Percentiles rank a stretch among this genome's conserved stretches.
These are phyloP conservation scores for Hephaestus fuliginosus DNA, from an alignment of 2,797 vertebrate species.

Conservation along the genomic window DNA sequence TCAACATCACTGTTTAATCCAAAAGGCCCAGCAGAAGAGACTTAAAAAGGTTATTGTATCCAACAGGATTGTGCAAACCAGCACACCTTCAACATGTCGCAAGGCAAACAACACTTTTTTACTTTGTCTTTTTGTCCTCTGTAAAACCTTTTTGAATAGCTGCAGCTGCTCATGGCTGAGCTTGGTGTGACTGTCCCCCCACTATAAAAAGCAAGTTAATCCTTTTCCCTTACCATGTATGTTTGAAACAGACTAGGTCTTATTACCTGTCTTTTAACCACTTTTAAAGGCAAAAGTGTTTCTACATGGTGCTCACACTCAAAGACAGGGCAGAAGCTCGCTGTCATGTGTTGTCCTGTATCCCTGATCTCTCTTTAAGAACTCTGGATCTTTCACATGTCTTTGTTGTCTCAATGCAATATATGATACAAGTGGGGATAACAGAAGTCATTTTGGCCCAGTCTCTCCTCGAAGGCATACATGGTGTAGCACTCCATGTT, in stretches of 20 bases:
- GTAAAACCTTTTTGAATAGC: not conserved
- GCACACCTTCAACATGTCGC: not conserved
- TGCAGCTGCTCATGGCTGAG: not conserved
- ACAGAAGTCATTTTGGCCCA: not conserved
- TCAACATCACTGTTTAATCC: conserved; percentile 29
- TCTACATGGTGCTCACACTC: no score
- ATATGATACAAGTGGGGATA: not conserved
- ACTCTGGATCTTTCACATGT: no score
- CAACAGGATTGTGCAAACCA: not conserved
- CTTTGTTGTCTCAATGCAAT: not conserved
- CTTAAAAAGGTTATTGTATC: conserved; percentile 9
- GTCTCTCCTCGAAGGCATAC: not conserved
- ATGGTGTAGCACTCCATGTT: not conserved
- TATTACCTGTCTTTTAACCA: not conserved
- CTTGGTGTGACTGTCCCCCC: not conserved
- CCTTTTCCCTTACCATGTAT: not conserved
- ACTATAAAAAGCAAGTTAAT: not conserved
- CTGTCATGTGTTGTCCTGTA: no score
- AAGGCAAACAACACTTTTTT: not conserved
- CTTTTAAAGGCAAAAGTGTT: not conserved
- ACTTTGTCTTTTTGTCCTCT: not conserved
- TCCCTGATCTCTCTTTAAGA: no score
- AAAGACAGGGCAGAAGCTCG: no score
- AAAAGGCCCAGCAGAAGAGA: conserved; percentile 22
- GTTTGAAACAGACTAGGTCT: not conserved